phyloP scores from a whole-genome alignment of 2,888 invertebrate genomes.

The Drosophila multiciliata region DNA sequence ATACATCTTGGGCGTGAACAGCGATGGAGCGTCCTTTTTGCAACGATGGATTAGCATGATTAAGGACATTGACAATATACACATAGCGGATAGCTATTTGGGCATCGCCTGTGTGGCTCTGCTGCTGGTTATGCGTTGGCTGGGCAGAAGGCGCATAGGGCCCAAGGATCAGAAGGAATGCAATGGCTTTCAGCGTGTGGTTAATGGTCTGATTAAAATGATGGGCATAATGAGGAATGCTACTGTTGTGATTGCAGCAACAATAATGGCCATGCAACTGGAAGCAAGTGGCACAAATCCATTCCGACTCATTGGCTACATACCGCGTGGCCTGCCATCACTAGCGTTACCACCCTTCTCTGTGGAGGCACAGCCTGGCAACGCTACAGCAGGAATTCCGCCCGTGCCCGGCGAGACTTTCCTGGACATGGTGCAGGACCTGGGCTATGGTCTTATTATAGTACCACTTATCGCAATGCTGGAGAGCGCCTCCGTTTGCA shows the following conservation, averaged over 20 bases:
- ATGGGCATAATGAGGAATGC: slow-evolving; percentile 93
- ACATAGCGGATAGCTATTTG: slow-evolving; percentile 90
- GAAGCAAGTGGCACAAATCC: slow-evolving; percentile 85
- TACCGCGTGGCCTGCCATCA: slow-evolving; percentile 91
- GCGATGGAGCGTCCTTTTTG: slow-evolving; percentile 90
- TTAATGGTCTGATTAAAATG: slow-evolving; percentile 90
- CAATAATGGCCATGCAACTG: slow-evolving; percentile 88
- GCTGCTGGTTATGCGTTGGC: slow-evolving; percentile 90
- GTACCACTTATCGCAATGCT: slow-evolving; percentile 94
- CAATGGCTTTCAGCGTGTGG: slow-evolving; percentile 85
- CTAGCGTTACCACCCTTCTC: slow-evolving; percentile 89
- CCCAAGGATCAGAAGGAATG: slow-evolving; percentile 85
- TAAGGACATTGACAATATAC: slow-evolving; percentile 88
- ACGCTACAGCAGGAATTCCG: slow-evolving; percentile 69
- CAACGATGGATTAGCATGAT: slow-evolving; percentile 92
- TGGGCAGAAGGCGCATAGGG: slow-evolving; percentile 88
- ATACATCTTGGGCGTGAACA: slow-evolving; percentile 91
- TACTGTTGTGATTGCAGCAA: slow-evolving; percentile 90
- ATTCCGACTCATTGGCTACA: slow-evolving; percentile 89
- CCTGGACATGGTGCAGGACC: slow-evolving; percentile 90
- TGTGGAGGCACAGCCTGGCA: slow-evolving; percentile 84
- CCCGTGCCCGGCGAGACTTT: slow-evolving; percentile 84
- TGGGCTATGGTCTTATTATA: slow-evolving; percentile 93
- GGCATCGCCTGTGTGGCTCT: slow-evolving; percentile 91
- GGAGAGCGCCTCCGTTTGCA: slow-evolving; percentile 92